These are phyloP conservation scores for Rissa tridactyla DNA, from an alignment of 2,113 vertebrate species.

Conservation along the genomic window DNA sequence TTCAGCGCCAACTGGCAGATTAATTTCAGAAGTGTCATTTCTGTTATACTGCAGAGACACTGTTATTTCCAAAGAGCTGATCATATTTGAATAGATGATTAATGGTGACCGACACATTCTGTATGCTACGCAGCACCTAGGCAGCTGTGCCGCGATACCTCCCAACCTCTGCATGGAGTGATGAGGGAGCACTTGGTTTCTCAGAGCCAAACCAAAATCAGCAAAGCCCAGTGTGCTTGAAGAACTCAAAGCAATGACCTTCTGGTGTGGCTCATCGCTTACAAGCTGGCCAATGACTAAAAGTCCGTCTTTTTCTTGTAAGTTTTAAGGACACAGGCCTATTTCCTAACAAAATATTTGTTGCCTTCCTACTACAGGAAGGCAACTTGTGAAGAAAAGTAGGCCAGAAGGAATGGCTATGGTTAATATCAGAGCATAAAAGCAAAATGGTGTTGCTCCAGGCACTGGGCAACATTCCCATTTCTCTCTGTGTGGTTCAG, in stretches of 20 bases:
- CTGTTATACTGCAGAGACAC: not conserved
- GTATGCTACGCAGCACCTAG: not conserved
- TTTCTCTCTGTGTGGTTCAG: not conserved
- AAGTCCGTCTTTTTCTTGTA: not conserved
- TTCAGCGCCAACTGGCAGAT: not conserved
- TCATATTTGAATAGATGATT: not conserved
- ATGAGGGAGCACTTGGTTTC: not conserved
- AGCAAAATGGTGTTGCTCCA: not conserved
- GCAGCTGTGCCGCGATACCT: not conserved
- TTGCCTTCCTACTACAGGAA: not conserved
- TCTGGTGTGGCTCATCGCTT: not conserved
- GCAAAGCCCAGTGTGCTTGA: not conserved
- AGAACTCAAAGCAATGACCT: not conserved
- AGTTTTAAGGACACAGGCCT: not conserved
- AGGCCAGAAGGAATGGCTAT: not conserved
- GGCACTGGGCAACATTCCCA: not conserved
- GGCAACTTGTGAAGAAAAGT: not conserved
- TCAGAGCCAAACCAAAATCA: not conserved
- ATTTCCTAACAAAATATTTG: not conserved
- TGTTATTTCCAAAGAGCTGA: not conserved
- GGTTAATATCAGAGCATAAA: not conserved
- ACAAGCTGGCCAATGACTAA: not conserved
- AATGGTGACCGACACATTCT: not conserved
- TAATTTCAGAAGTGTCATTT: not conserved
- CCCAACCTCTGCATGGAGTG: accelerated